Percentiles rank a stretch among this genome's conserved stretches.
phyloP scores from a whole-genome alignment of 2,888 invertebrate genomes.

The Nemotelus pantherinus region DNA sequence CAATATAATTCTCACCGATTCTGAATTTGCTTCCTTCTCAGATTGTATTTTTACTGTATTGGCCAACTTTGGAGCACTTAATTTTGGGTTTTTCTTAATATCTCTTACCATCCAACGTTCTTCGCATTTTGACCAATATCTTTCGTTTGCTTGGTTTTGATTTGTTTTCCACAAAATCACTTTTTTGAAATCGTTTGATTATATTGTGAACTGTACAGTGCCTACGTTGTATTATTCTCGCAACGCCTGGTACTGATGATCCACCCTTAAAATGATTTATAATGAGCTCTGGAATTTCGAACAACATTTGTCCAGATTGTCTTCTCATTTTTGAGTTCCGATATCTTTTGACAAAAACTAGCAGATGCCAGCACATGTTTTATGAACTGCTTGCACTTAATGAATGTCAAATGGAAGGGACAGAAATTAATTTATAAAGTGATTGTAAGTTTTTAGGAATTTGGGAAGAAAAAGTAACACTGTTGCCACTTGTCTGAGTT shows the following conservation, averaged over 20 bases:
- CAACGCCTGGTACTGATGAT: neutral
- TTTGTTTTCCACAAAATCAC: neutral
- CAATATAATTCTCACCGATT: neutral
- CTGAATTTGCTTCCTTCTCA: neutral
- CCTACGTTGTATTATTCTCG: no score
- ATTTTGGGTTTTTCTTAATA: neutral
- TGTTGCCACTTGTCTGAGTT: neutral
- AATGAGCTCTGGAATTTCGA: neutral
- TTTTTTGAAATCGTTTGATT: neutral
- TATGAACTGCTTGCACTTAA: neutral
- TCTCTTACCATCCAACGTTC: neutral
- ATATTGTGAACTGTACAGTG: no score
- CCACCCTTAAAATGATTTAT: neutral
- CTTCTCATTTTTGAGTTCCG: conserved; percentile 3
- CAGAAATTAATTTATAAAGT: neutral
- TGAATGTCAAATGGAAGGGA: neutral
- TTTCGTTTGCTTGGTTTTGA: conserved; percentile 3
- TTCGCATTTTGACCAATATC: neutral
- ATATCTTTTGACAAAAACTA: neutral
- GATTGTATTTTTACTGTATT: neutral
- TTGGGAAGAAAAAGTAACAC: neutral
- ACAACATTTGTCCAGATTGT: neutral
- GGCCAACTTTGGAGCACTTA: neutral
- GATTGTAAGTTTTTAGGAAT: neutral
- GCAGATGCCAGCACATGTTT: neutral